phyloP scores from a whole-genome alignment of 2,888 invertebrate genomes.

The Norana najaformis region DNA sequence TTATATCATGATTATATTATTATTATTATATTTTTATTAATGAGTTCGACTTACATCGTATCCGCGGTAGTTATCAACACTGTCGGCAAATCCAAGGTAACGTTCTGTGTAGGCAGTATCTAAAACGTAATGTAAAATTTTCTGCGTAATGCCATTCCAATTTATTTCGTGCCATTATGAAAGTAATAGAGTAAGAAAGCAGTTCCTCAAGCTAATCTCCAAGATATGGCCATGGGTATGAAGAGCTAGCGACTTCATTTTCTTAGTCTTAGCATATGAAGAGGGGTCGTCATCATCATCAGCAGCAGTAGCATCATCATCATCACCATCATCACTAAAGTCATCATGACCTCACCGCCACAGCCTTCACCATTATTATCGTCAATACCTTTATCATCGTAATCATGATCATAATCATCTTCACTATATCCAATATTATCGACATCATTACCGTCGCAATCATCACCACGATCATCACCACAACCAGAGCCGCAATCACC shows the following conservation, averaged over 20 bases:
- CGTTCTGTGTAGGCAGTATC: conserved; percentile 95
- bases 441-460: background rate
- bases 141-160: background rate
- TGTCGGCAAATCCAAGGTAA: conserved; percentile 89
- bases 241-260: background rate
- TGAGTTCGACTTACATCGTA: conserved; percentile 72
- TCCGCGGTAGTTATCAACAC: conserved; percentile 84
- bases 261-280: background rate
- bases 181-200: background rate
- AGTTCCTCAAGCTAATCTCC: background rate
- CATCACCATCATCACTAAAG: background rate
- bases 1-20: background rate
- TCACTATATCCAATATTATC: background rate
- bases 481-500: background rate
- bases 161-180: background rate
- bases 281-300: no score
- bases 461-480: conserved; percentile 23
- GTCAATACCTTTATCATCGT: background rate
- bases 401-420: background rate
- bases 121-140: conserved; percentile 61
- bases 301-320: no score
- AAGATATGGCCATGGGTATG: background rate
- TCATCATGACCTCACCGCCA: background rate
- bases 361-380: background rate
- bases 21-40: background rate